Conservation (phyloP, 2,113 vertebrate genomes). For the Enhydra lutris region DNA sequence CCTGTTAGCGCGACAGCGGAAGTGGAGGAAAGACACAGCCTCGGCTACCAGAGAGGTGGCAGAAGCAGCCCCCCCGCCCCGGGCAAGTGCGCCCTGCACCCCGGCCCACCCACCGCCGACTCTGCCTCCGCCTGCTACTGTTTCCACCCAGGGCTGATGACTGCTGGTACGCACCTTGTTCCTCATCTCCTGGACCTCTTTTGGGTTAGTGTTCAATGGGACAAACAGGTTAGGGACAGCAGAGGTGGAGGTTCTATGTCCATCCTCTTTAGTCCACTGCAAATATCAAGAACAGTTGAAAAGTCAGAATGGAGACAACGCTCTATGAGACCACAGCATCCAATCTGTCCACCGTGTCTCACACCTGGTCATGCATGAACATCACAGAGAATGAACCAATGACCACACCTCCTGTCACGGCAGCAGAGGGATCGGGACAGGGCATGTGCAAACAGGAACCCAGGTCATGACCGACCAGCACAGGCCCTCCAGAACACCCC, state of each 20-base stretch:
- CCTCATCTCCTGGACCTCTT: slow-evolving; percentile 98
- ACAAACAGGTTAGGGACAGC: slow-evolving; percentile 97
- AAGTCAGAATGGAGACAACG: slow-evolving; percentile 71
- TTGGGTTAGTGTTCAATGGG: slow-evolving; percentile 97
- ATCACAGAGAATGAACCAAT: slow-evolving; percentile 89
- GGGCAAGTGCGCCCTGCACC: neutral
- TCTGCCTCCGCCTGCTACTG: rapidly evolving
- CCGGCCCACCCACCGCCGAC: rapidly evolving
- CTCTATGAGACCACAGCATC: slow-evolving; percentile 51
- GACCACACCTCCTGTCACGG: slow-evolving; percentile 74
- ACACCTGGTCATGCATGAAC: slow-evolving; percentile 90
- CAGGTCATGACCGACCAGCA: neutral
- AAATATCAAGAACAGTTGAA: slow-evolving; percentile 83
- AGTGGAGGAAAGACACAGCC: rapidly evolving
- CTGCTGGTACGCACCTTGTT: slow-evolving; percentile 91
- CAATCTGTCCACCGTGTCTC: slow-evolving; percentile 52
- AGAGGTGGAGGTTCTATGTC: slow-evolving; percentile 91
- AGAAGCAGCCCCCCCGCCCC: too few species aligned
- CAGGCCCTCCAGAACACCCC: neutral
- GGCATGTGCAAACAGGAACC: neutral
- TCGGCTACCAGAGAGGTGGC: rapidly evolving
- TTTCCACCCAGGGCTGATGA: rapidly evolving
- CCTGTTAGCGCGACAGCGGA: too few species aligned
- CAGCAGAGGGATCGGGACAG: neutral
- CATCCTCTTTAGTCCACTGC: slow-evolving; percentile 99